phyloP scores from a whole-genome alignment of 2,888 invertebrate species.

The Cactoblastis cactorum region DNA sequence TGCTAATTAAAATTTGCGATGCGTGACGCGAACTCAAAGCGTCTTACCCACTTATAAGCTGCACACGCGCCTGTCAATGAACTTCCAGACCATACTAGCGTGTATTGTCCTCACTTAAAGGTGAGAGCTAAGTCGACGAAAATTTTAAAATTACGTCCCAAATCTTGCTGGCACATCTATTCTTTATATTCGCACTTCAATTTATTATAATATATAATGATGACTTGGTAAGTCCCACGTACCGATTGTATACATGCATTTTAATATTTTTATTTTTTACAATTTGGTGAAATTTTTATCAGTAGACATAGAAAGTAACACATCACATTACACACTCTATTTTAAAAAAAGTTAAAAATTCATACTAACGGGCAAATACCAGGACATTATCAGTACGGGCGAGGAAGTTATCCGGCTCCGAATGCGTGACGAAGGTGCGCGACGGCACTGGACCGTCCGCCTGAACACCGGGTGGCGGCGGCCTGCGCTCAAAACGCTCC shows the following conservation, averaged over 20 bases:
- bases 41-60: slow-evolving; percentile 67
- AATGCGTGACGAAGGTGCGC: slow-evolving; percentile 75
- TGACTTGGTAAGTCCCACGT: neutral
- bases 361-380: slow-evolving; percentile 83
- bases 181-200: neutral
- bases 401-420: slow-evolving; percentile 83
- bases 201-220: too few species aligned
- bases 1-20: slow-evolving; percentile 75
- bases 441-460: slow-evolving; percentile 78
- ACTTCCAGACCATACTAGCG: slow-evolving; percentile 61
- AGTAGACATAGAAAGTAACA: neutral
- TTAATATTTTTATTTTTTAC: neutral
- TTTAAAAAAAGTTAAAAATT: neutral
- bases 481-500: slow-evolving; percentile 70
- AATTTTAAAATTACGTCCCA: neutral
- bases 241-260: neutral
- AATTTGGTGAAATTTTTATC: neutral
- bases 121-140: neutral
- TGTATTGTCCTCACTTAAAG: slow-evolving; percentile 30
- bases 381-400: slow-evolving; percentile 83
- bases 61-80: slow-evolving; percentile 78
- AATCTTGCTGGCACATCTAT: neutral
- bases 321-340: neutral
- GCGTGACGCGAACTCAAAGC: slow-evolving; percentile 69
- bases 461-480: slow-evolving; percentile 79